phyloP scores from a whole-genome alignment of 2,113 vertebrate species.

The Urocynchramus pylzowi region DNA sequence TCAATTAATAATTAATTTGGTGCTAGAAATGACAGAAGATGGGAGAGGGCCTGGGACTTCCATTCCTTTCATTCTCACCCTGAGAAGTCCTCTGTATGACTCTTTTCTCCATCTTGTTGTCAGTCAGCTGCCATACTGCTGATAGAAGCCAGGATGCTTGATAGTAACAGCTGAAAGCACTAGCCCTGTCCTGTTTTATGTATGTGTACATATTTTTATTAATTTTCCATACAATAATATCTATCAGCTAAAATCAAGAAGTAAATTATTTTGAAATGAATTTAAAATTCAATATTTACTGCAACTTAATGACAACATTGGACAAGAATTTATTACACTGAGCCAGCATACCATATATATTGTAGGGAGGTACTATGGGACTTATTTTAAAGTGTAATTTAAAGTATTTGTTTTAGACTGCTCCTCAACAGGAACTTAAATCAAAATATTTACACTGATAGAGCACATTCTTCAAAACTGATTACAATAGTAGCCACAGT shows the following conservation, averaged over 20 bases:
- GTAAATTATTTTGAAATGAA: slow-evolving; percentile 3
- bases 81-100: neutral
- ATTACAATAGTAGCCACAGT: neutral
- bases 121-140: neutral
- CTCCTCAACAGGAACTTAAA: slow-evolving; percentile 18
- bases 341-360: neutral
- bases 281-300: slow-evolving; percentile 2
- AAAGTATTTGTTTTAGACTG: neutral
- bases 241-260: neutral
- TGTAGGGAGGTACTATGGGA: neutral
- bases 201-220: neutral
- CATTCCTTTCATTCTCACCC: neutral
- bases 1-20: neutral
- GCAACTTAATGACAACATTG: slow-evolving; percentile 12
- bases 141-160: neutral
- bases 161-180: neutral
- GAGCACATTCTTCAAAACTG: slow-evolving; percentile 34
- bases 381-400: neutral
- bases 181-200: neutral
- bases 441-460: slow-evolving; percentile 34
- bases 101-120: neutral
- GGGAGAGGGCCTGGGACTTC: neutral
- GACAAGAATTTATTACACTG: slow-evolving; percentile 9
- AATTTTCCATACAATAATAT: neutral
- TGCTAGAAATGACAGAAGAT: neutral